phyloP scores from a whole-genome alignment of 1,140 invertebrate genomes.

The Orius insidiosus region DNA sequence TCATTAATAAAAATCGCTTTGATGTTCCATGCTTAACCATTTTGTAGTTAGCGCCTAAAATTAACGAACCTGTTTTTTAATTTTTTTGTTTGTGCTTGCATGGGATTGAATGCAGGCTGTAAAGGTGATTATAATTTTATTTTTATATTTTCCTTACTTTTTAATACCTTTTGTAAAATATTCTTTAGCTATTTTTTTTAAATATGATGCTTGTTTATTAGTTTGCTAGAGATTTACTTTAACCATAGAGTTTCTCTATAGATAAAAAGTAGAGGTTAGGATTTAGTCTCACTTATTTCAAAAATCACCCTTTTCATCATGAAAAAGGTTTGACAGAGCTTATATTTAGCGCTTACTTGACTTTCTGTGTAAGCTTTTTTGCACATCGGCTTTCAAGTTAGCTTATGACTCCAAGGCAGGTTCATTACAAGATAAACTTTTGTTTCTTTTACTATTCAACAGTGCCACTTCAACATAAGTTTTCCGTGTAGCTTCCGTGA shows the following conservation, averaged over 20 bases:
- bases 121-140: constrained; percentile 22
- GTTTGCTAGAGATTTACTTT: constrained; percentile 1
- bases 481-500: too few relatives aligned
- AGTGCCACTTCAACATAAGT: too few relatives aligned
- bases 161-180: constrained; percentile 11
- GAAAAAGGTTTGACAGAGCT: too few relatives aligned
- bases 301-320: not conserved
- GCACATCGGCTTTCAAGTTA: too few relatives aligned
- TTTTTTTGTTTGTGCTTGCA: constrained; percentile 23
- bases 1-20: constrained; percentile 2
- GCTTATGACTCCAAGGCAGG: too few relatives aligned
- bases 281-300: constrained; percentile 4
- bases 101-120: constrained; percentile 23
- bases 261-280: not conserved
- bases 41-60: constrained; percentile 9
- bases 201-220: not conserved
- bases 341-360: too few relatives aligned
- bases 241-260: not conserved
- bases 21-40: constrained; percentile 5
- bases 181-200: constrained; percentile 1
- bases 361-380: too few relatives aligned
- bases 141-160: constrained; percentile 1
- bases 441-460: too few relatives aligned
- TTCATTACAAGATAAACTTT: too few relatives aligned
- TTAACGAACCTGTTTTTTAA: constrained; percentile 13